These are phyloP conservation scores for Apocrypta bakeri DNA, from an alignment of 1,140 invertebrate species.

Conservation along the genomic window DNA sequence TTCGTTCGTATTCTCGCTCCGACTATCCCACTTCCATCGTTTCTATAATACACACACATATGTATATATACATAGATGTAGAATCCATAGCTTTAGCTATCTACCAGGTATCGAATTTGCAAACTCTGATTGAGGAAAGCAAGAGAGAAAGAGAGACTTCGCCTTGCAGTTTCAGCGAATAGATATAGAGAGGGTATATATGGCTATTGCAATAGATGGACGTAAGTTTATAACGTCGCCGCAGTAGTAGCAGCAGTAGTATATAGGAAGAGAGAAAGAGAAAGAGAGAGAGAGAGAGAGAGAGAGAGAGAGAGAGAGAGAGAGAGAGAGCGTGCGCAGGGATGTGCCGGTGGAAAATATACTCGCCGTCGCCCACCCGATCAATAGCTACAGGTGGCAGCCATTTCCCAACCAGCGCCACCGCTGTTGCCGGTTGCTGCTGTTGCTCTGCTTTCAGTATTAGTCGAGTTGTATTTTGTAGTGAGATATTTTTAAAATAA, in stretches of 20 bases:
- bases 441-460: background rate
- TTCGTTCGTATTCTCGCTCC: background rate
- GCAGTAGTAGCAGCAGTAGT: slow-evolving; percentile 33
- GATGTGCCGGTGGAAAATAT: slow-evolving; percentile 62
- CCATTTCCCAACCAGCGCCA: slow-evolving; percentile 70
- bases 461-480: background rate
- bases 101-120: background rate
- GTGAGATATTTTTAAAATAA: no score
- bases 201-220: slow-evolving; percentile 49
- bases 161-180: background rate
- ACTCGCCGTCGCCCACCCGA: slow-evolving; percentile 69
- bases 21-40: background rate
- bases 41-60: no score
- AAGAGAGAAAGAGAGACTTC: background rate
- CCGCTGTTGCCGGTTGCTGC: background rate
- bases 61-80: background rate
- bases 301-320: slow-evolving; percentile 34
- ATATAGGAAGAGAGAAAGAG: slow-evolving; percentile 33
- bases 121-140: background rate
- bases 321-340: slow-evolving; percentile 24
- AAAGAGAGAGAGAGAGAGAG: slow-evolving; percentile 16
- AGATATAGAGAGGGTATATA: background rate
- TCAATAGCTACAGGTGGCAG: slow-evolving; percentile 76
- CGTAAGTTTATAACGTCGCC: slow-evolving; percentile 60
- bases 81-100: background rate